phyloP scores from a whole-genome alignment of 1,140 invertebrate species.

The Cotesia vestalis region DNA sequence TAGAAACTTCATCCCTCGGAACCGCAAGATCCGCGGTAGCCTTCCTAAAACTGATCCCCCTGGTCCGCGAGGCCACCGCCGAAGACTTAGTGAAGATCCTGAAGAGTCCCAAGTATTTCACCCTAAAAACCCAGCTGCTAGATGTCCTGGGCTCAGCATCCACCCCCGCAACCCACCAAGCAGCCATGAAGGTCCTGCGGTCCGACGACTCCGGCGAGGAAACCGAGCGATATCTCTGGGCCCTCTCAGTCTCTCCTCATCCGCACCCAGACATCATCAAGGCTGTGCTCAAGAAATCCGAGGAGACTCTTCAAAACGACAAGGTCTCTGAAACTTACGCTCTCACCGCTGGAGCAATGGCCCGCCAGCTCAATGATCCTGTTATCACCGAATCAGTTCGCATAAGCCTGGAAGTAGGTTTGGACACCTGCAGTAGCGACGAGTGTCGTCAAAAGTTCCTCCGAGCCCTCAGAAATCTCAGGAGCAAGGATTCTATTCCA shows the following conservation, averaged over 20 bases:
- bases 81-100: conserved; percentile 72
- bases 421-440: conserved; percentile 68
- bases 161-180: conserved; percentile 73
- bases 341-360: conserved; percentile 72
- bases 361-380: conserved; percentile 58
- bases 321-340: conserved; percentile 74
- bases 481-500: conserved; percentile 68
- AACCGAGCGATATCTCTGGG: conserved; percentile 79
- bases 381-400: conserved; percentile 62
- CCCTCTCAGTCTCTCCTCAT: conserved; percentile 70
- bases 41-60: conserved; percentile 72
- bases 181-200: conserved; percentile 72
- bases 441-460: conserved; percentile 72
- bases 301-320: conserved; percentile 64
- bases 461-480: conserved; percentile 75
- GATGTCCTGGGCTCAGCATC: conserved; percentile 77
- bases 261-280: conserved; percentile 67
- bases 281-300: conserved; percentile 67
- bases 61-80: conserved; percentile 67
- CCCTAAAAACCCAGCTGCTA: conserved; percentile 70
- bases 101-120: conserved; percentile 58
- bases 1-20: conserved; percentile 70
- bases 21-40: conserved; percentile 71
- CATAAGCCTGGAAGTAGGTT: conserved; percentile 62
- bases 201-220: conserved; percentile 70